Conservation (phyloP, 1,140 invertebrate species). For the Melipona quadrifasciata region DNA sequence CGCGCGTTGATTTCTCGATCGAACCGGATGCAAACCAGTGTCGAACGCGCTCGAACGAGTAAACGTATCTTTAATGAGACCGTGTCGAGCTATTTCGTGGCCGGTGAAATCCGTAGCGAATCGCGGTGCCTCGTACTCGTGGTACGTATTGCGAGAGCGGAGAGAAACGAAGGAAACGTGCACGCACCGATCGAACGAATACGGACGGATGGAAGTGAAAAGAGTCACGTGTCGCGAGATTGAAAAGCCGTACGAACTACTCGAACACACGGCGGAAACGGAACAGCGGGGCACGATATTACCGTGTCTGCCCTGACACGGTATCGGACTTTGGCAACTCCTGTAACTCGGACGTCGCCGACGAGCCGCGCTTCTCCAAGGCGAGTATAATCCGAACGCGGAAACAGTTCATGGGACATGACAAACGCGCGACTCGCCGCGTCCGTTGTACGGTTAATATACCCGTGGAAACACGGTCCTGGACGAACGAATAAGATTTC, state of each 20-base stretch:
- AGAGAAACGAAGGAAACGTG: neutral
- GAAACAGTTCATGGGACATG: too few relatives aligned
- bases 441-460: constrained; percentile 11
- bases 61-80: neutral
- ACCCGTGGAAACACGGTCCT: neutral
- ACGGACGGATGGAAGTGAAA: neutral
- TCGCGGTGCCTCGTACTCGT: neutral
- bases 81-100: constrained; percentile 17
- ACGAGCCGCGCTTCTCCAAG: neutral
- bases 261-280: neutral
- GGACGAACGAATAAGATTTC: constrained; percentile 37
- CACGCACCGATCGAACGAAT: neutral
- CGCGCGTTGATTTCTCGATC: neutral
- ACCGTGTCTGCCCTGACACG: neutral
- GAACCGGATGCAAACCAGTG: neutral
- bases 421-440: neutral
- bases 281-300: neutral
- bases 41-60: too few relatives aligned
- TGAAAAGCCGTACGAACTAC: constrained; percentile 11
- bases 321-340: constrained; percentile 1
- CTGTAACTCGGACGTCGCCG: neutral
- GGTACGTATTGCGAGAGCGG: neutral
- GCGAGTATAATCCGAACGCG: neutral
- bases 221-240: neutral
- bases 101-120: constrained; percentile 19